Percentiles rank a stretch among this genome's conserved stretches.
Evolutionary conservation across 2,797 vertebrate species (phyloP).

Genomic region (Urocyon cinereoargenteus): DNA sequence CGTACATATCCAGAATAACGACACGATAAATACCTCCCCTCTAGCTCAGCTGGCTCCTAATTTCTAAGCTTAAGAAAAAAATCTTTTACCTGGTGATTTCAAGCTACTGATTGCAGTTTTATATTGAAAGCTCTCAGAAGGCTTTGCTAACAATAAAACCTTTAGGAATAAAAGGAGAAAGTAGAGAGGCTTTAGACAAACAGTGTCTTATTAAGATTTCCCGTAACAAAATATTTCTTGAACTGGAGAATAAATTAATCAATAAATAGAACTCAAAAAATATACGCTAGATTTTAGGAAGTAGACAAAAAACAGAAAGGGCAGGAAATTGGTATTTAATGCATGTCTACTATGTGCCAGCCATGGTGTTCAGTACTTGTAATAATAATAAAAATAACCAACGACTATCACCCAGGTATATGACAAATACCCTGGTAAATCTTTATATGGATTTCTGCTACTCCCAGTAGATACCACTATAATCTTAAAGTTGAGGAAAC

Average conservation of each 20-base stretch:
- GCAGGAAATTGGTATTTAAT: neutral
- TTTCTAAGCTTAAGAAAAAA: neutral
- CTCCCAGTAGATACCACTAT: neutral
- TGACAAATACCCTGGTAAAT: neutral
- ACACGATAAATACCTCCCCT: neutral
- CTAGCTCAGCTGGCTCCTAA: neutral
- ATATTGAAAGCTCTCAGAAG: neutral
- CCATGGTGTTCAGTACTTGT: neutral
- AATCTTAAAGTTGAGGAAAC: neutral
- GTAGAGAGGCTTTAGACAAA: neutral
- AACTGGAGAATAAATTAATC: neutral
- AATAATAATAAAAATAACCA: neutral
- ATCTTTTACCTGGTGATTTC: neutral
- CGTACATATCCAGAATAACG: neutral
- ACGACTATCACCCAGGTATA: neutral
- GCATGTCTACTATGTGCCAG: neutral
- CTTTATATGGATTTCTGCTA: neutral
- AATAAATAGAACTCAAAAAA: slow-evolving; percentile 32
- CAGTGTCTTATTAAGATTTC: neutral
- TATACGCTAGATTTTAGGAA: neutral
- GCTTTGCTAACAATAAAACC: neutral
- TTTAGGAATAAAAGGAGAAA: slow-evolving; percentile 17
- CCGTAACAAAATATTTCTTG: neutral
- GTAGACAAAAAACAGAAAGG: neutral
- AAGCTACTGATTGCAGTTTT: neutral